Percentiles rank a stretch among this genome's conserved stretches.
Evolutionary conservation across 92 coral and sea anemone species (phyloP).

Genomic region (Zoanthus gigantus): DNA sequence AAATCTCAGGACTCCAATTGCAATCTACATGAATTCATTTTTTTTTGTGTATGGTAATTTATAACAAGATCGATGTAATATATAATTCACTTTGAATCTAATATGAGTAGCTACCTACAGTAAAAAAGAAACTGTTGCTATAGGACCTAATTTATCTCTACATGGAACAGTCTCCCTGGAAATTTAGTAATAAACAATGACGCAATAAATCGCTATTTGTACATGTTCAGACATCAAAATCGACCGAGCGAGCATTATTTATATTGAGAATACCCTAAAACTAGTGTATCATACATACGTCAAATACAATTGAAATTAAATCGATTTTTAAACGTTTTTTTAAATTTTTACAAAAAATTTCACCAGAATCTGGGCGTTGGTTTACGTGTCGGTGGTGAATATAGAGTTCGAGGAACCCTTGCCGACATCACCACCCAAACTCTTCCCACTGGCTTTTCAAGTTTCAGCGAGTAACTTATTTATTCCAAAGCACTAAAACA

Average conservation of each 20-base stretch:
- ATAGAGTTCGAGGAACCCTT: neutral
- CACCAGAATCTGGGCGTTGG: neutral
- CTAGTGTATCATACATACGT: neutral
- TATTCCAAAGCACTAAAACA: neutral
- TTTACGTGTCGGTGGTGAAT: neutral
- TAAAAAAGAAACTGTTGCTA: neutral
- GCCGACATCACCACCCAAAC: neutral
- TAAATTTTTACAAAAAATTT: too few species aligned
- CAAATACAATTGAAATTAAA: too few species aligned
- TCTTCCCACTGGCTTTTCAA: neutral
- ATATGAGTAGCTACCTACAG: neutral
- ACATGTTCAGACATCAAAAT: conserved; percentile 1
- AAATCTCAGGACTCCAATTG: neutral
- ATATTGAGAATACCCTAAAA: neutral
- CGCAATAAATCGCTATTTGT: neutral
- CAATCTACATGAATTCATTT: neutral
- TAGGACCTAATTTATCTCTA: neutral
- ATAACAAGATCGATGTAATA: too few species aligned
- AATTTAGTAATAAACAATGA: neutral
- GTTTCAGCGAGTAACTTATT: neutral
- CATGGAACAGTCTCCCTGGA: conserved; percentile 5
- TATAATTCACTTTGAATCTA: neutral
- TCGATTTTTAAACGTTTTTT: too few species aligned
- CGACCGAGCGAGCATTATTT: neutral
- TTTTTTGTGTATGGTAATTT: neutral